These are phyloP conservation scores for Macrocentrus cingulum DNA, from an alignment of 1,140 invertebrate genomes.

Conservation along the genomic window DNA sequence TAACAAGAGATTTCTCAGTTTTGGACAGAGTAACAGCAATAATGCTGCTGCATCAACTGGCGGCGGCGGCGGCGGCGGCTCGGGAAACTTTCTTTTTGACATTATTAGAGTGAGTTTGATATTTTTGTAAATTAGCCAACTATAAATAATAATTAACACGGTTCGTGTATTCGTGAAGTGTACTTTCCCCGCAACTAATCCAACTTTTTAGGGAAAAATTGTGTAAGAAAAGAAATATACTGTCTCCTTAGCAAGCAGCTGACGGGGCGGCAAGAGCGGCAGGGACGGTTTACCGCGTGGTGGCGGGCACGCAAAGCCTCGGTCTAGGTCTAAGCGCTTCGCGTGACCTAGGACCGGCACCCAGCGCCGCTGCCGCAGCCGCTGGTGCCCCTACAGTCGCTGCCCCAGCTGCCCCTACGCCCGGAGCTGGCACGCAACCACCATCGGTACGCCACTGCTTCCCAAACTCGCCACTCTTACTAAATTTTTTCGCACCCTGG, in stretches of 20 bases:
- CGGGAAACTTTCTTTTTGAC: conserved; percentile 85
- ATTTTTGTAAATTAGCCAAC: too few species aligned
- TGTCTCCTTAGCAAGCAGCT: conserved; percentile 68
- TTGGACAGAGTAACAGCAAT: conserved; percentile 71
- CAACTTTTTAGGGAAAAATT: conserved; percentile 25
- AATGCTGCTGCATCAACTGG: conserved; percentile 60
- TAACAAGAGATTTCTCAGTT: conserved; percentile 78
- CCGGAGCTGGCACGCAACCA: conserved; percentile 53
- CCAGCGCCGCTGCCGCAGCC: conserved; percentile 57
- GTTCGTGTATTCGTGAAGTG: too few species aligned
- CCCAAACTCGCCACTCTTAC: conserved; percentile 42
- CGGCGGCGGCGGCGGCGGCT: conserved; percentile 67
- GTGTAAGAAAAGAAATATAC: conserved; percentile 36
- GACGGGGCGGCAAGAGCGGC: conserved; percentile 75
- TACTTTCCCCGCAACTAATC: neutral
- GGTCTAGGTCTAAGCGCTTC: conserved; percentile 70
- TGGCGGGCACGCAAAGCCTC: conserved; percentile 74
- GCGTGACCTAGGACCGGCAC: conserved; percentile 61
- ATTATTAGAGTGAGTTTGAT: conserved; percentile 79
- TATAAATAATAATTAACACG: too few species aligned
- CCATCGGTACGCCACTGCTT: conserved; percentile 59
- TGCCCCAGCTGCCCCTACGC: conserved; percentile 40
- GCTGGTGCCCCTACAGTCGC: conserved; percentile 35
- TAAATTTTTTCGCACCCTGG: too few species aligned
- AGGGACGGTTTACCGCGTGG: conserved; percentile 73